phyloP scores from a whole-genome alignment of 1,140 invertebrate genomes.

The Drosophila mauritiana region DNA sequence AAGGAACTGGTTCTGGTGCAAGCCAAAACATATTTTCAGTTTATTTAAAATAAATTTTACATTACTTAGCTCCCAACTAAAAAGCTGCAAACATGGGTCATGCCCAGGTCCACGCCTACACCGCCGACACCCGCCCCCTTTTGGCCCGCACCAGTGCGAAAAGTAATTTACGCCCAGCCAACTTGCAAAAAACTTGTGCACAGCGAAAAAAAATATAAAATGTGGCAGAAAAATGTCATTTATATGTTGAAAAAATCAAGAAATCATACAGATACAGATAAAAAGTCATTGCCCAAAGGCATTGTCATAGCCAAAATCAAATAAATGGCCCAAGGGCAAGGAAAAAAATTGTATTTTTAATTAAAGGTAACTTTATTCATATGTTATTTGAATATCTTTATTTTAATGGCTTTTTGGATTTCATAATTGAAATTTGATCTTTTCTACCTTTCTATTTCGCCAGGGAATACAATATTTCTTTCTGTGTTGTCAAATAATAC shows the following conservation, averaged over 20 bases:
- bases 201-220: neutral
- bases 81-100: constrained; percentile 52
- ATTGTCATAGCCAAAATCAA: neutral
- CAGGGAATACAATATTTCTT: neutral
- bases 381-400: too few species aligned
- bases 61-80: constrained; percentile 73
- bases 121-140: constrained; percentile 3
- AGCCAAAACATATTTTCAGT: constrained; percentile 77
- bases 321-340: neutral
- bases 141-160: constrained; percentile 25
- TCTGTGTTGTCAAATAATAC: neutral
- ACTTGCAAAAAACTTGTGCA: constrained; percentile 44
- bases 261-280: neutral
- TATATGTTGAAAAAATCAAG: neutral
- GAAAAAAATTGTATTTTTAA: neutral
- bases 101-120: constrained; percentile 21
- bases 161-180: constrained; percentile 73
- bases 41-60: constrained; percentile 83
- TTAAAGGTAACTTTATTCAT: neutral
- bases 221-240: neutral
- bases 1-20: constrained; percentile 13
- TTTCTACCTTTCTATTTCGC: too few species aligned
- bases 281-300: neutral
- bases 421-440: neutral
- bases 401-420: too few species aligned